These are phyloP conservation scores for Alaudala cheleensis DNA, from an alignment of 2,113 vertebrate species.

Conservation along the genomic window DNA sequence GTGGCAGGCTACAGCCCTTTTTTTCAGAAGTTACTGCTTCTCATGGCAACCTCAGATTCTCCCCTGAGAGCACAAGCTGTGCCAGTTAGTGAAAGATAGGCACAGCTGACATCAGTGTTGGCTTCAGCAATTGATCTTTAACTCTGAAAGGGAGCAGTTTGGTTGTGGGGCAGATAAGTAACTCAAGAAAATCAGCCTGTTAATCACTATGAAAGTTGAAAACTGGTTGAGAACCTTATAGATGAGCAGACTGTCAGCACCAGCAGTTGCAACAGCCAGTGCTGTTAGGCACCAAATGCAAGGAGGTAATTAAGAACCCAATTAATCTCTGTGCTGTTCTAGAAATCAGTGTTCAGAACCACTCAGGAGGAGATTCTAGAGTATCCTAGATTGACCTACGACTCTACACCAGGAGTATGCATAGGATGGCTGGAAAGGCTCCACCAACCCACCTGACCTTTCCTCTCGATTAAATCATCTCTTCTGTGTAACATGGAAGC, in stretches of 20 bases:
- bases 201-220: not conserved
- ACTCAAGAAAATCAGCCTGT: not conserved
- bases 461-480: not conserved
- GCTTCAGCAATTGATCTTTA: not conserved
- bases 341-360: not conserved
- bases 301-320: not conserved
- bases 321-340: not conserved
- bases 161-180: not conserved
- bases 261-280: not conserved
- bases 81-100: accelerated
- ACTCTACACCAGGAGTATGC: not conserved
- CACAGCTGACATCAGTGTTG: not conserved
- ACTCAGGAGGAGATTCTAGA: not conserved
- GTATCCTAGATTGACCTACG: not conserved
- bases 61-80: not conserved
- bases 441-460: not conserved
- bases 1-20: not conserved
- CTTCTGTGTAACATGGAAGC: not conserved
- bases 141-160: not conserved
- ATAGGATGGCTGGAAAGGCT: not conserved
- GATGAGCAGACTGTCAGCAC: not conserved
- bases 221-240: not conserved
- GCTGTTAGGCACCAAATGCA: not conserved
- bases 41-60: not conserved
- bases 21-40: not conserved